Percentiles rank a stretch among this genome's conserved stretches.
phyloP scores from a whole-genome alignment of 1,140 invertebrate genomes.

The Pteromalus puparum region DNA sequence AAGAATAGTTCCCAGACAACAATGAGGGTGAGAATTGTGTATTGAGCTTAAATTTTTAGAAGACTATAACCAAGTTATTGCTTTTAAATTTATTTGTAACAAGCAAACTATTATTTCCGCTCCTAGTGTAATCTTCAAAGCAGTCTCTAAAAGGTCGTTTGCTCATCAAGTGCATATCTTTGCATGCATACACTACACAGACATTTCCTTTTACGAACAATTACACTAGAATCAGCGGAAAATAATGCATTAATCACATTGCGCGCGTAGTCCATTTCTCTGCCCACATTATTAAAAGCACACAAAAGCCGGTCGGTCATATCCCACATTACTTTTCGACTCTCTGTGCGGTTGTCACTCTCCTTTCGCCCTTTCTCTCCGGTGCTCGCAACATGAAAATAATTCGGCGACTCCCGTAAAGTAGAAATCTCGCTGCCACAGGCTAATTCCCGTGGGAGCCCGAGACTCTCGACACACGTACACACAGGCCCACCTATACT shows the following conservation, averaged over 20 bases:
- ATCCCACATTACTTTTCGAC: background rate
- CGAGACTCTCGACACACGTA: background rate
- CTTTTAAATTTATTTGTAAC: too few species aligned
- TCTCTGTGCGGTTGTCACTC: background rate
- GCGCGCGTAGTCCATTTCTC: background rate
- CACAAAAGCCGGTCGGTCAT: background rate
- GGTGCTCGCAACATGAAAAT: conserved; percentile 1
- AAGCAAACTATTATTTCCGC: too few species aligned
- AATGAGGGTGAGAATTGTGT: too few species aligned
- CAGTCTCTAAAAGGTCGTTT: background rate
- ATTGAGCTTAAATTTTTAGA: too few species aligned
- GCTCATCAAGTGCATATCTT: background rate
- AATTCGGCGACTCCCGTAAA: conserved; percentile 16
- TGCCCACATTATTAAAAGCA: background rate
- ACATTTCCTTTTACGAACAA: background rate
- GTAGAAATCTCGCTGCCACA: conserved; percentile 1
- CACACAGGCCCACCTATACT: background rate
- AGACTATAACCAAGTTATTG: too few species aligned
- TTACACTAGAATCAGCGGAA: background rate
- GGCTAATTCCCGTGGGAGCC: conserved; percentile 11
- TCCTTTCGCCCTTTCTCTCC: background rate
- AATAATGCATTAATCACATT: background rate
- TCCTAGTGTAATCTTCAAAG: background rate
- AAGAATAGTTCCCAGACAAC: background rate
- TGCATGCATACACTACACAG: background rate